Evolutionary conservation across 2,113 vertebrate genomes (phyloP).

Genomic region (Siniperca knerii): DNA sequence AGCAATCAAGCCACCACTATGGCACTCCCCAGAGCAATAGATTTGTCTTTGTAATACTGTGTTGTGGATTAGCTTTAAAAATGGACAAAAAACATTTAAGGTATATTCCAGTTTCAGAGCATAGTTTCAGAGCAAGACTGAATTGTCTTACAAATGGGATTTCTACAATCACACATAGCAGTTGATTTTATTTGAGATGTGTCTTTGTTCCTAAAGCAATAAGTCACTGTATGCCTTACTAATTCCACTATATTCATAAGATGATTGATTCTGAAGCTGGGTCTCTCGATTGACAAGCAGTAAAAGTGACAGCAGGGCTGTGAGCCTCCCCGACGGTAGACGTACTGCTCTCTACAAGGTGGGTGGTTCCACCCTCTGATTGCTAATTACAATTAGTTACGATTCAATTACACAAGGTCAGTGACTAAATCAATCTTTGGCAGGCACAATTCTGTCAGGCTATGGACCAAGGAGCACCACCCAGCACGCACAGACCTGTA

Average conservation of each 20-base stretch:
- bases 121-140: background rate
- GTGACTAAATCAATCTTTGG: slow-evolving; percentile 77
- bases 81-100: background rate
- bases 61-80: slow-evolving; percentile 19
- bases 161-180: background rate
- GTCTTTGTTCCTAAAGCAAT: slow-evolving; percentile 27
- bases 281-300: slow-evolving; percentile 38
- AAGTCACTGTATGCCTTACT: slow-evolving; percentile 45
- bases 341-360: slow-evolving; percentile 67
- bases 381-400: slow-evolving; percentile 80
- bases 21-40: slow-evolving; percentile 12
- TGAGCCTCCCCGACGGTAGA: slow-evolving; percentile 34
- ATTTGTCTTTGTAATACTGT: slow-evolving; percentile 16
- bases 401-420: slow-evolving; percentile 82
- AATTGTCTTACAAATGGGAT: too few species aligned
- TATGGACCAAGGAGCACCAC: slow-evolving; percentile 38
- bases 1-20: slow-evolving; percentile 29
- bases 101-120: background rate
- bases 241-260: slow-evolving; percentile 15
- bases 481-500: slow-evolving; percentile 31
- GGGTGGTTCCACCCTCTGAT: slow-evolving; percentile 71
- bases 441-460: slow-evolving; percentile 43
- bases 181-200: background rate
- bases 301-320: slow-evolving; percentile 50
- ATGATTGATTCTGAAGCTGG: slow-evolving; percentile 53